Conservation (phyloP, 2,797 vertebrate species). For the Notoglanidium macrostoma region DNA sequence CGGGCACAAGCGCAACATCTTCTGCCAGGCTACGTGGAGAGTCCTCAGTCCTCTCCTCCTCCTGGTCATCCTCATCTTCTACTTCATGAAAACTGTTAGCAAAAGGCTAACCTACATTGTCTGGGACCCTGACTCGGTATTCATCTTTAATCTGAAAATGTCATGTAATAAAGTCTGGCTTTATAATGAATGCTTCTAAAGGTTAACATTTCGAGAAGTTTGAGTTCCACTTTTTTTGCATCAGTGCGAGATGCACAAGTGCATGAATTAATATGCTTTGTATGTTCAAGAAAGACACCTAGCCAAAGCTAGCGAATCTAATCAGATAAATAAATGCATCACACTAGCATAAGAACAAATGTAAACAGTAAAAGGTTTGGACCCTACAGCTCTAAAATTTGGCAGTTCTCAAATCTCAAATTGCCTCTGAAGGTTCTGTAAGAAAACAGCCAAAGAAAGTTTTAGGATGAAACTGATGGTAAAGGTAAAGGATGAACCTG, state of each 20-base stretch:
- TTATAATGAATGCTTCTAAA: background rate
- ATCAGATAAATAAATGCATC: background rate
- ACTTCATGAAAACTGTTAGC: constrained; percentile 75
- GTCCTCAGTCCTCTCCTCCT: constrained; percentile 82
- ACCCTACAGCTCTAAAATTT: background rate
- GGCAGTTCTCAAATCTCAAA: background rate
- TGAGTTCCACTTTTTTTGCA: background rate
- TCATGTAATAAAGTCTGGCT: background rate
- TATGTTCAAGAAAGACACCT: background rate
- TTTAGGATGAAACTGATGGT: background rate
- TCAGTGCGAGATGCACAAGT: background rate
- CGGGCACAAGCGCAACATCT: constrained; percentile 84
- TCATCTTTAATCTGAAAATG: background rate
- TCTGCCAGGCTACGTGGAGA: constrained; percentile 85
- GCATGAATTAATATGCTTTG: no score
- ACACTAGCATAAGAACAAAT: background rate
- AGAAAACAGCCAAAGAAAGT: background rate
- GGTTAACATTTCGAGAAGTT: background rate
- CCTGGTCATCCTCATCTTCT: constrained; percentile 81
- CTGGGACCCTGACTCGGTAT: constrained; percentile 68
- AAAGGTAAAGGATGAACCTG: background rate
- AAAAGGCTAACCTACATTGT: constrained; percentile 71
- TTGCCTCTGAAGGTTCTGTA: background rate
- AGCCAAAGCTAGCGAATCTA: background rate
- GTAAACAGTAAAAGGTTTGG: background rate